phyloP scores from a whole-genome alignment of 92 coral and sea anemone species.

The Epizoanthus rinbou region DNA sequence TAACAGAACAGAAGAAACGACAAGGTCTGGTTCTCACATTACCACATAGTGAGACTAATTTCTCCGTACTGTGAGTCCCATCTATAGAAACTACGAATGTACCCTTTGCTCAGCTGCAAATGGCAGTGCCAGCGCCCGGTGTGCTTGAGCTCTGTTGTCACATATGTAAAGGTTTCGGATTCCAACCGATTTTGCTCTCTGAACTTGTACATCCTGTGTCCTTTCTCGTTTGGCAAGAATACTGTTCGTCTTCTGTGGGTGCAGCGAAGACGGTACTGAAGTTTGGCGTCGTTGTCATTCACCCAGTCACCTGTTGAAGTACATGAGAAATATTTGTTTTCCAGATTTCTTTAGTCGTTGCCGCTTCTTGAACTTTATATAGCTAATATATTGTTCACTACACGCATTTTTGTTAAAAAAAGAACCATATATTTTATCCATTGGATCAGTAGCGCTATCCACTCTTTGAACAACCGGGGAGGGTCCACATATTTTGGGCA shows the following conservation, averaged over 20 bases:
- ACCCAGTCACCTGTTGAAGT: slow-evolving; percentile 86
- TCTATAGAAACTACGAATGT: slow-evolving; percentile 71
- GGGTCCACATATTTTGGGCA: no score
- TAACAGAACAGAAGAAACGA: no score
- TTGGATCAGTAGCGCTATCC: no score
- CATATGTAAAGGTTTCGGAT: slow-evolving; percentile 83
- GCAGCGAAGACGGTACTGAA: slow-evolving; percentile 79
- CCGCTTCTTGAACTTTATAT: not conserved
- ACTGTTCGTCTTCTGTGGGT: slow-evolving; percentile 68
- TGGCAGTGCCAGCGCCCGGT: slow-evolving; percentile 86
- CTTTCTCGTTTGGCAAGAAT: slow-evolving; percentile 78
- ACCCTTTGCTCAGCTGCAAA: slow-evolving; percentile 81
- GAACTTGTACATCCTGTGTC: slow-evolving; percentile 85
- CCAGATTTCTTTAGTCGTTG: not conserved
- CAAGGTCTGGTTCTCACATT: not conserved
- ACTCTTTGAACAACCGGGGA: no score
- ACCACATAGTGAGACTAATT: slow-evolving; percentile 87
- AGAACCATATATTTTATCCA: no score
- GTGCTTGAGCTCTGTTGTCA: slow-evolving; percentile 64
- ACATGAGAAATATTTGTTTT: not conserved
- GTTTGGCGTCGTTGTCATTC: slow-evolving; percentile 77
- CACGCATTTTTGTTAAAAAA: no score
- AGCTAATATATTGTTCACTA: no score
- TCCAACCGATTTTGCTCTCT: slow-evolving; percentile 76
- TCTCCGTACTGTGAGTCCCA: slow-evolving; percentile 94